A percentile compares a stretch with the other conserved stretches of the same genome.
phyloP scores from a whole-genome alignment of 2,113 vertebrate genomes.

The Furnarius figulus region DNA sequence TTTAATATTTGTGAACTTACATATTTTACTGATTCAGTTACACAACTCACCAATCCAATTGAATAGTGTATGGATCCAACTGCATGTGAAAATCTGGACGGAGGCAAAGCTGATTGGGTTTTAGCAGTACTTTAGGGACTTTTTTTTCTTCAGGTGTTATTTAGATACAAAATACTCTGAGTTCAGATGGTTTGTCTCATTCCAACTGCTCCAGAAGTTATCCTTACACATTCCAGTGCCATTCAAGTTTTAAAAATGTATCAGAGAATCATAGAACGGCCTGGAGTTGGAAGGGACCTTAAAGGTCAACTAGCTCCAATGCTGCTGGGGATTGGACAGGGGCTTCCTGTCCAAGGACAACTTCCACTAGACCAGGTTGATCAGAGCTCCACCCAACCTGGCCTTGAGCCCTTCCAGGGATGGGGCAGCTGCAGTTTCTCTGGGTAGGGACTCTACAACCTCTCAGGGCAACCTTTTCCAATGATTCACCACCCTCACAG shows the following conservation, averaged over 20 bases:
- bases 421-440: background rate
- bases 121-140: background rate
- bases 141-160: background rate
- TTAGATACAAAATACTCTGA: background rate
- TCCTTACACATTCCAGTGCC: background rate
- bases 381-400: background rate
- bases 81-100: background rate
- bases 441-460: background rate
- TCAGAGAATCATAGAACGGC: background rate
- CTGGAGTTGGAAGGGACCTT: background rate
- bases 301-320: background rate
- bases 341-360: background rate
- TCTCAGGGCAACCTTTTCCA: background rate
- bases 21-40: background rate
- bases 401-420: background rate
- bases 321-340: background rate
- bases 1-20: slow-evolving; percentile 1
- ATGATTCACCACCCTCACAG: background rate
- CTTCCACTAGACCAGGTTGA: background rate
- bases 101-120: background rate
- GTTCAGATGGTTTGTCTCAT: background rate
- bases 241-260: background rate
- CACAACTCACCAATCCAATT: background rate
- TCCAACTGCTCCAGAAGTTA: background rate
- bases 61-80: background rate